These are phyloP conservation scores for Nymphalis c-album DNA, from an alignment of 2,888 invertebrate genomes.

Conservation along the genomic window DNA sequence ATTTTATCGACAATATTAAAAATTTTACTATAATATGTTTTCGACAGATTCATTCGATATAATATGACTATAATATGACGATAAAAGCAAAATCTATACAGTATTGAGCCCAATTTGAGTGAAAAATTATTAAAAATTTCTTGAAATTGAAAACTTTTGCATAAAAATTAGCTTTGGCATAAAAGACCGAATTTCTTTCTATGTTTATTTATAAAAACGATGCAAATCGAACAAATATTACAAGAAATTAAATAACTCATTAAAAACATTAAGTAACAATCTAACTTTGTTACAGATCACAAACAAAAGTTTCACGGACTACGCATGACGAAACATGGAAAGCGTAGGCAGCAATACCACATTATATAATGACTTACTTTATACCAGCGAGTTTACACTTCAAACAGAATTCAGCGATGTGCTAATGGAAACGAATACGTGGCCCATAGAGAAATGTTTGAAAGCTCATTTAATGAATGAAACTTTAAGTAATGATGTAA, in stretches of 20 bases:
- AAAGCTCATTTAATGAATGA: constrained; percentile 55
- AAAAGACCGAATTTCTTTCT: too few relatives aligned
- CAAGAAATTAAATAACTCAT: too few relatives aligned
- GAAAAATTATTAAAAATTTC: not conserved
- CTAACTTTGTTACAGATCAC: constrained; percentile 56
- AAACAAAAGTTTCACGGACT: constrained; percentile 40
- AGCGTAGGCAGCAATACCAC: constrained; percentile 73
- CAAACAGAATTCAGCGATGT: constrained; percentile 52
- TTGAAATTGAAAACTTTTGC: too few relatives aligned
- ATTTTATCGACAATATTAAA: too few relatives aligned
- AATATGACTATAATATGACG: too few relatives aligned
- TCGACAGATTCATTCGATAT: too few relatives aligned
- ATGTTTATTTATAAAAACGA: too few relatives aligned
- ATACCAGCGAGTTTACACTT: constrained; percentile 51
- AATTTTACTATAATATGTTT: too few relatives aligned
- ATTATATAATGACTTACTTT: constrained; percentile 57
- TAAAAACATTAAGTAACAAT: not conserved
- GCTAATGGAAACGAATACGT: constrained; percentile 43
- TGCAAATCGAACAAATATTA: not conserved
- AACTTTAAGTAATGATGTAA: constrained; percentile 51
- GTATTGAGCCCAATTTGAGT: not conserved
- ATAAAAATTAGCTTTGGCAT: too few relatives aligned
- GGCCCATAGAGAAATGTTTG: constrained; percentile 68
- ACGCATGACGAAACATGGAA: constrained; percentile 77
- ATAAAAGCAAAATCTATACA: not conserved